Evolutionary conservation across 2,113 vertebrate genomes (phyloP), one percentile per base, ranked within the genome.

Genomic region (Hystrix brachyura): DNA sequence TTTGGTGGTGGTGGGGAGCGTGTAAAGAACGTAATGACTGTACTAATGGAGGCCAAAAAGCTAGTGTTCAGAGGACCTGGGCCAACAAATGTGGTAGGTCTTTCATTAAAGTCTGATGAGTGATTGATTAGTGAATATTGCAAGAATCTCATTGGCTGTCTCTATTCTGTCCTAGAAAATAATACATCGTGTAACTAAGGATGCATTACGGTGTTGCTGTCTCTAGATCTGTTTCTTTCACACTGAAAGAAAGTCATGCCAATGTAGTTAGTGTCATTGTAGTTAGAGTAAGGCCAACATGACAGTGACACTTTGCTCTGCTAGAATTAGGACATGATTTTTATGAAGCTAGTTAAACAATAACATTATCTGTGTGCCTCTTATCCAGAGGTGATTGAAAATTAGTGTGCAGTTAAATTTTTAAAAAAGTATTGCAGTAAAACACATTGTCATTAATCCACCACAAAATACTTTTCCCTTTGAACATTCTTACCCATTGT

Each of bases 91-190:
- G 60, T 59, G 69, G 29, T 62, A 21, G 12, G 34, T 74, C 57
- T 72, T 86, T 74, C 57, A 74, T 29, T 81, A 71, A 51, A 38
- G 48, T 11, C 38, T 86, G 27, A 43, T 53, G 51, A 46, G 59
- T 94, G 76, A 76, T 65, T 81, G 48, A 86, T 90, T 21, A 60
- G 32, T 91, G 21, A 34, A 48, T 29, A 34, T 43, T 57, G n/a
- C 7, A 72, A 57, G 29, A 65, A 23, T 83, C 76, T 65, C 14
- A 7, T 65, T 65, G 64, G 46, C 7, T 87, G 38, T 59, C 76
- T 87, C 51, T 32, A 32, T 92, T 94, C 11, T 76, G 27, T 78
- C 51, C 67, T 74, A 74, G 65, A 38, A 94, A n/a, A 96, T 38
- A 55, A 11, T 4, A 57, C 34, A 13, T 32, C 12, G 23, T 17